Evolutionary conservation across 2,113 vertebrate genomes (phyloP).

Genomic region (Heterocephalus glaber): DNA sequence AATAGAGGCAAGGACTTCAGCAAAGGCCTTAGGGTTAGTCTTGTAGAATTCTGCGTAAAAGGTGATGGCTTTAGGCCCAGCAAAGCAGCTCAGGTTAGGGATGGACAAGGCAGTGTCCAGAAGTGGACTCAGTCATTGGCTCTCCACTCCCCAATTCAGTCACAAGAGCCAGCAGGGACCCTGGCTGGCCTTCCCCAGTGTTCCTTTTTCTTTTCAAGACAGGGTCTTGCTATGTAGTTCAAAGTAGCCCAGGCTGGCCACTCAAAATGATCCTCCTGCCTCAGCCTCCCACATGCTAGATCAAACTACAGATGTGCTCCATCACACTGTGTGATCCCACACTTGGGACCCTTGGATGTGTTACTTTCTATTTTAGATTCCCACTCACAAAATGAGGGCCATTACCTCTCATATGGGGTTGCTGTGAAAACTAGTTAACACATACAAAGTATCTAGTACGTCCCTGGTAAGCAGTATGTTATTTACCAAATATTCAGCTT

Average conservation of each 20-base stretch:
- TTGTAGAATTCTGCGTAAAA: not conserved
- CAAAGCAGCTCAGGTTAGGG: not conserved
- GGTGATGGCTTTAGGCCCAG: not conserved
- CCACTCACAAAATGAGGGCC: not conserved
- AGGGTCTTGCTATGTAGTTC: too few relatives aligned
- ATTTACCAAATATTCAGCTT: too few relatives aligned
- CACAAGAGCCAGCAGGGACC: not conserved
- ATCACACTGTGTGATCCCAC: not conserved
- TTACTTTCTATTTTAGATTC: not conserved
- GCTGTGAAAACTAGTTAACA: not conserved
- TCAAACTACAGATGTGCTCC: too few relatives aligned
- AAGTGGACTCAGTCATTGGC: too few relatives aligned
- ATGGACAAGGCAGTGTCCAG: too few relatives aligned
- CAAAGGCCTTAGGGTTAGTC: not conserved
- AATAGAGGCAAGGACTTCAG: not conserved
- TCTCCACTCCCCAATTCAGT: too few relatives aligned
- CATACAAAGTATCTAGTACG: not conserved
- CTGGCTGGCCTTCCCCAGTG: not conserved
- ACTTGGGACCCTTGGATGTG: not conserved
- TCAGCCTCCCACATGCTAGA: too few relatives aligned
- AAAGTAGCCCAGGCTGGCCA: too few relatives aligned
- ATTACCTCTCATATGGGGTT: not conserved
- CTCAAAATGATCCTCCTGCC: too few relatives aligned
- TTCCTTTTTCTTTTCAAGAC: too few relatives aligned
- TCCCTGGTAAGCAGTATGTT: not conserved